Percentiles rank a stretch among this genome's conserved stretches.
Evolutionary conservation across 64 coral and sea anemone species (phyloP).

Genomic region (Montipora sp.): DNA sequence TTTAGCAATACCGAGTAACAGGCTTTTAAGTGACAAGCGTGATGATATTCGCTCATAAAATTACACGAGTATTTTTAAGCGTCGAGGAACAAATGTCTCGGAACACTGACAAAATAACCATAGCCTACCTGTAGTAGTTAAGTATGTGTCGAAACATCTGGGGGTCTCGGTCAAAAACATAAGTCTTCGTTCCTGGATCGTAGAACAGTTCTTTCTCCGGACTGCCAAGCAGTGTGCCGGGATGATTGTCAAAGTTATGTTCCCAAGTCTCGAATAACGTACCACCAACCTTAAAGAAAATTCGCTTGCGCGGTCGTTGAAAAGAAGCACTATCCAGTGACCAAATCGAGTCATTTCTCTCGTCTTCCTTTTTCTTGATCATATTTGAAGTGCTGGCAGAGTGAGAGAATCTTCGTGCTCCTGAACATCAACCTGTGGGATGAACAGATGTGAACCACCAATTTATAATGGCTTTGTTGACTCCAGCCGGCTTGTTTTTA

Average conservation of each 20-base stretch:
- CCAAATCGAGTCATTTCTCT: not conserved
- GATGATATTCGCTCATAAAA: too few relatives aligned
- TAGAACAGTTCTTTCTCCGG: slow-evolving; percentile 82
- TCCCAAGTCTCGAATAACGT: slow-evolving; percentile 89
- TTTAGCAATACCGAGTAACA: too few relatives aligned
- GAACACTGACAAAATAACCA: too few relatives aligned
- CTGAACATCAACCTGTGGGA: not conserved
- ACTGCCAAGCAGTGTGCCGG: slow-evolving; percentile 77
- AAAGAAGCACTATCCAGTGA: not conserved
- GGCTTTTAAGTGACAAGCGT: too few relatives aligned
- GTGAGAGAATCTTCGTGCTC: not conserved
- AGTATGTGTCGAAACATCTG: slow-evolving; percentile 88
- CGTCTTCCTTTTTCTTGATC: not conserved
- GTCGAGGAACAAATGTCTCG: too few relatives aligned
- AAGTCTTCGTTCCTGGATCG: slow-evolving; percentile 61
- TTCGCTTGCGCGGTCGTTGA: slow-evolving; percentile 34
- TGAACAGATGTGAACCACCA: not conserved
- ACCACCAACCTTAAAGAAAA: slow-evolving; percentile 82
- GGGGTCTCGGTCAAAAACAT: slow-evolving; percentile 85
- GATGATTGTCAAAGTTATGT: slow-evolving; percentile 75
- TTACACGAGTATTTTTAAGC: too few relatives aligned
- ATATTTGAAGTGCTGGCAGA: not conserved
- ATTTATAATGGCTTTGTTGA: not conserved
- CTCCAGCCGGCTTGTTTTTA: not conserved
- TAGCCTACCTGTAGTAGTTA: slow-evolving; percentile 88